phyloP scores from a whole-genome alignment of 1,140 invertebrate genomes.

The Penaeus chinensis region DNA sequence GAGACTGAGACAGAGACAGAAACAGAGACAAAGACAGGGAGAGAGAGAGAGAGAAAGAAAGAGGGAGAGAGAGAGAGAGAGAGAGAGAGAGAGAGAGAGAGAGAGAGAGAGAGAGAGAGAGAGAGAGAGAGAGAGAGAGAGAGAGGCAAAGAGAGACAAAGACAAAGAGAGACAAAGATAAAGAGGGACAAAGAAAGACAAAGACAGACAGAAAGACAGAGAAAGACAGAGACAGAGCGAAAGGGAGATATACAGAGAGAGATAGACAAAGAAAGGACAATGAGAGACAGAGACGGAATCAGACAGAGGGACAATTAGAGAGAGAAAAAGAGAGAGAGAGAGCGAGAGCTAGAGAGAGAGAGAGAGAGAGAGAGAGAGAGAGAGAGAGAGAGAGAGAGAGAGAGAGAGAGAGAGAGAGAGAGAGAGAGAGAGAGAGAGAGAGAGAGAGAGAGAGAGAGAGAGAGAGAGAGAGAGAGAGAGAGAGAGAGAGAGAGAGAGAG shows the following conservation, averaged over 20 bases:
- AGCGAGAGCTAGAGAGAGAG: too few species aligned
- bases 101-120: background rate
- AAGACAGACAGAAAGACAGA: background rate
- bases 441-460: too few species aligned
- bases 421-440: too few species aligned
- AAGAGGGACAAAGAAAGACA: background rate
- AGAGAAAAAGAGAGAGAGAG: too few species aligned
- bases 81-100: background rate
- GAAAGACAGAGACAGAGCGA: background rate
- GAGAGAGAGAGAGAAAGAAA: background rate
- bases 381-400: too few species aligned
- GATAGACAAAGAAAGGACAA: background rate
- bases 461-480: too few species aligned
- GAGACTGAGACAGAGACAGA: conserved; percentile 6
- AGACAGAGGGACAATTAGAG: background rate
- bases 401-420: too few species aligned
- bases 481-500: conserved; percentile 9
- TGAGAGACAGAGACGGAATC: conserved; percentile 4
- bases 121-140: background rate
- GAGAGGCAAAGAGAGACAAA: background rate
- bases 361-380: too few species aligned
- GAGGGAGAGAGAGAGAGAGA: background rate
- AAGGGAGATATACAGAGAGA: background rate
- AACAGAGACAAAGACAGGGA: background rate
- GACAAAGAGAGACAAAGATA: background rate